phyloP scores from a whole-genome alignment of 1,140 invertebrate genomes.

The Aphaenogaster rudis region DNA sequence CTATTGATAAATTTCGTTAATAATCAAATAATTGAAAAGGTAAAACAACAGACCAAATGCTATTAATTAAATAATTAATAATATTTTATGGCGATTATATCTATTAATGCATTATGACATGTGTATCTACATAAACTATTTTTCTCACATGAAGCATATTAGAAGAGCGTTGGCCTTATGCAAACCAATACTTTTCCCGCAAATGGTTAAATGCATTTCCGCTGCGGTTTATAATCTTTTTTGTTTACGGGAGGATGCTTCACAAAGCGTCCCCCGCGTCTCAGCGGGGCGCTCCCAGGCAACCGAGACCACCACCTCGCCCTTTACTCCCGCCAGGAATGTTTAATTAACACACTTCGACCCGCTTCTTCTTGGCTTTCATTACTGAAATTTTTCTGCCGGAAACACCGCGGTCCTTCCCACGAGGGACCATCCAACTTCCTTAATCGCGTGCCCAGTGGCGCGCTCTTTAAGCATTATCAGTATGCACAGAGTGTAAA shows the following conservation, averaged over 20 bases:
- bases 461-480: conserved; percentile 69
- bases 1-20: neutral
- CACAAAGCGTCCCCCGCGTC: conserved; percentile 57
- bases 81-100: neutral
- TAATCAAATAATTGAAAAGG: neutral
- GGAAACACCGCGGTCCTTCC: conserved; percentile 57
- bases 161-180: neutral
- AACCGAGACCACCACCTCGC: conserved; percentile 54
- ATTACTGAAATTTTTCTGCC: conserved; percentile 74
- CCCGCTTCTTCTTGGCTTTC: conserved; percentile 65
- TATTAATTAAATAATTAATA: neutral
- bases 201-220: conserved; percentile 29
- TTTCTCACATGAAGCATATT: neutral
- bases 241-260: conserved; percentile 58
- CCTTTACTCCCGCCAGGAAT: conserved; percentile 68
- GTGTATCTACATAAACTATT: neutral
- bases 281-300: conserved; percentile 34
- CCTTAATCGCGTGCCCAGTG: conserved; percentile 68
- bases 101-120: neutral
- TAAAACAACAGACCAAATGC: neutral
- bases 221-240: conserved; percentile 35
- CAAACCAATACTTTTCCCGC: conserved; percentile 4
- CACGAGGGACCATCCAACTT: conserved; percentile 69
- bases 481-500: conserved; percentile 66
- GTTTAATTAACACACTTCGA: conserved; percentile 77